Evolutionary conservation across 2,797 vertebrate species (phyloP).

Genomic region (Aythya fuligula): DNA sequence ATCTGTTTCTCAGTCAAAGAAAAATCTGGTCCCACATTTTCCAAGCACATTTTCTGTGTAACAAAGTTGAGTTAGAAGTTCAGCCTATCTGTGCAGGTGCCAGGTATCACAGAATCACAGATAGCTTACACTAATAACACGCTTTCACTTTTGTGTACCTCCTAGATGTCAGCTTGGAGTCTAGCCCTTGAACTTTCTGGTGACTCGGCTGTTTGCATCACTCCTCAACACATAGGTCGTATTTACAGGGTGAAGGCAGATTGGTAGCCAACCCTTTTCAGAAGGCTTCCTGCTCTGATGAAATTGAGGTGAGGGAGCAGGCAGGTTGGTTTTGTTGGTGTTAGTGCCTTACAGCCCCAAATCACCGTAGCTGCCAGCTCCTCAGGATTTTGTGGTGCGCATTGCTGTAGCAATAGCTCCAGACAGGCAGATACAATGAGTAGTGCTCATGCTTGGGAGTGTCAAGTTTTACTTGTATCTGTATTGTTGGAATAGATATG

Average conservation of each 20-base stretch:
- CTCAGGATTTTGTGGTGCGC: not conserved
- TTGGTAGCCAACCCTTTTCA: not conserved
- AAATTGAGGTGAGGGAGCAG: not conserved
- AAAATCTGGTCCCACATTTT: not conserved
- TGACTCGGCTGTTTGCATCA: not conserved
- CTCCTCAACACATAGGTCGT: not conserved
- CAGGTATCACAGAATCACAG: no score
- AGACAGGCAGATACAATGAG: fast-evolving
- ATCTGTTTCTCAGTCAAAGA: not conserved
- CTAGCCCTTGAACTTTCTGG: not conserved
- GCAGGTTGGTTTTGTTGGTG: fast-evolving
- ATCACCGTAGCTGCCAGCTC: not conserved
- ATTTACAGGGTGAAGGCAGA: not conserved
- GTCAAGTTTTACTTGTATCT: not conserved
- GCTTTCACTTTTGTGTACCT: not conserved
- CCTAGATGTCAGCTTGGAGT: fast-evolving
- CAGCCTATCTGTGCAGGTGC: not conserved
- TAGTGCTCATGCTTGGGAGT: not conserved
- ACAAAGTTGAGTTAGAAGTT: not conserved
- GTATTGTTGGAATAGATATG: not conserved
- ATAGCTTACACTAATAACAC: not conserved
- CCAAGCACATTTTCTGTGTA: not conserved
- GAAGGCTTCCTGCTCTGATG: not conserved
- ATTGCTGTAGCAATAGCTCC: not conserved
- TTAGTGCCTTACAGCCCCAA: not conserved